Evolutionary conservation across 2,113 vertebrate species (phyloP), one percentile per base, ranked within the genome.

Genomic region (Hippocampus comes): DNA sequence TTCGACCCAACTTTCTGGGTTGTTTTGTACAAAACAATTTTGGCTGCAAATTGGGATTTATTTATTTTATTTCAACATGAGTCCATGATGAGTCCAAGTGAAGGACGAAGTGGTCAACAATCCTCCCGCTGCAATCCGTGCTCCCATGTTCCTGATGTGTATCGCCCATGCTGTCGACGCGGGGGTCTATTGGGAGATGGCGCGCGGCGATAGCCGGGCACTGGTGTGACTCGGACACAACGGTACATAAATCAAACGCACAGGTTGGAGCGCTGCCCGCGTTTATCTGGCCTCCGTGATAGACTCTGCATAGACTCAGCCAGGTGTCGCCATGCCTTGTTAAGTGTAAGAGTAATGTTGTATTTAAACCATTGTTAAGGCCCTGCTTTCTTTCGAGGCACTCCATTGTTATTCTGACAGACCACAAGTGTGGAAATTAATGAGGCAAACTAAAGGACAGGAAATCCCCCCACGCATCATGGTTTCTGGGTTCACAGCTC

Each of bases 191-290:
- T 81, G 91, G 87, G 82, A 92, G 92, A 93, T 93, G 83, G 85
- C 91, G 86, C 49, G 82, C 91, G 83, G 72, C 30, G 92, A 93
- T 93, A 93, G 84, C 79, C 67, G 41, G 53, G 78, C 83, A 14
- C 15, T 2, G 70, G 74, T 60, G 78, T 92, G 90, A 91, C 90
- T 91, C 64, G 74, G 78, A 90, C 89, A 91, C 89, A 92, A 88
- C 86, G 82, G 89, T 85, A 90, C 91, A 92, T 93, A 93, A 93
- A 93, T 93, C 92, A 92, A 90, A 87, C 69, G 60, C 86, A 83
- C 84, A 82, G 84, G 78, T 76, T 68, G 76, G 23, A 71, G 41
- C 80, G 51, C 80, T 76, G 69, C 15, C 69, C 79, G 75, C 77
- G 82, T 88, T 92, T 89, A 92, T 92, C 89, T 91, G 65, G 67